These are phyloP conservation scores for Trochalopteron elliotii DNA, from an alignment of 2,113 vertebrate species.

Conservation along the genomic window DNA sequence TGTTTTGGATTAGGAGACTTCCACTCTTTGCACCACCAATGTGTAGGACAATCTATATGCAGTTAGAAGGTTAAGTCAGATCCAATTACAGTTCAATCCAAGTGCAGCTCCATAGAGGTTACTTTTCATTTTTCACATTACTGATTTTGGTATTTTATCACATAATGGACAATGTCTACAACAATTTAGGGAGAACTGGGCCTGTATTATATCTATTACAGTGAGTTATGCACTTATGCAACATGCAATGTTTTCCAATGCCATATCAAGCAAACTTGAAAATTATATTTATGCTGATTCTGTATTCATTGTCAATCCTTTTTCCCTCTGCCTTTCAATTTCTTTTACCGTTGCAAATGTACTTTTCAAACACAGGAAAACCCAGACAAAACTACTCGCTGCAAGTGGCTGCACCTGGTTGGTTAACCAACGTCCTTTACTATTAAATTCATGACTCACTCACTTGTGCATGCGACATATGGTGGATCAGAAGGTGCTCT, in stretches of 20 bases:
- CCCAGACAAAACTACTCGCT: neutral
- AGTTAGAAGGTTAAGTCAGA: slow-evolving; percentile 75
- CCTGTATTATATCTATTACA: neutral
- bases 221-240: neutral
- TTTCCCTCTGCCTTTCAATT: neutral
- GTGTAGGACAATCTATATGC: slow-evolving; percentile 61
- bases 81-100: slow-evolving; percentile 67
- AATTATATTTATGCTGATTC: slow-evolving; percentile 6
- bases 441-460: slow-evolving; percentile 73
- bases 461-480: slow-evolving; percentile 93
- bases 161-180: neutral
- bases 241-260: neutral
- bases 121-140: slow-evolving; percentile 18
- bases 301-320: neutral
- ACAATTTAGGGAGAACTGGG: neutral
- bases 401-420: slow-evolving; percentile 31
- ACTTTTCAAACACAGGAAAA: neutral
- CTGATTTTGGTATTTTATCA: neutral
- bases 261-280: neutral
- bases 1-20: slow-evolving; percentile 65
- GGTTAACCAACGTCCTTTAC: slow-evolving; percentile 42
- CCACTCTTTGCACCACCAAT: slow-evolving; percentile 67
- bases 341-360: slow-evolving; percentile 13
- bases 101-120: neutral
- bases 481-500: slow-evolving; percentile 89